These are phyloP conservation scores for Cheirogaleus major DNA, from an alignment of 2,797 vertebrate genomes.

Conservation along the genomic window DNA sequence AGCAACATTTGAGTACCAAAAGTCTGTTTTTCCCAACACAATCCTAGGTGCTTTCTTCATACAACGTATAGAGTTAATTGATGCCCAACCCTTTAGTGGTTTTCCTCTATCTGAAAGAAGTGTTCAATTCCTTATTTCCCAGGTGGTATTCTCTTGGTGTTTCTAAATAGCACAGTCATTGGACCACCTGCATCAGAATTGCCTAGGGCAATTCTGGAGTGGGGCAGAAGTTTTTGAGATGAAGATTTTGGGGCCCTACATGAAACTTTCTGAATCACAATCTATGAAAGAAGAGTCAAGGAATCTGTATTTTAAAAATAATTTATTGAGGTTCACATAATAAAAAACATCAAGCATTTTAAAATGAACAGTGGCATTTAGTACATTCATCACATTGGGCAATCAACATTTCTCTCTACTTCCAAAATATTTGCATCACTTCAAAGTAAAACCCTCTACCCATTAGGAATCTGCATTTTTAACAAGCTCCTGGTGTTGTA, in stretches of 20 bases:
- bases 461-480: neutral
- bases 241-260: neutral
- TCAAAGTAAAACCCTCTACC: neutral
- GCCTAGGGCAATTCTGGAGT: no score
- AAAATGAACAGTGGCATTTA: neutral
- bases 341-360: neutral
- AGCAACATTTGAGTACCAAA: neutral
- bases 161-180: neutral
- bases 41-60: conserved; percentile 73
- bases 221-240: neutral
- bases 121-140: conserved; percentile 79
- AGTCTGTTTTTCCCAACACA: conserved; percentile 14
- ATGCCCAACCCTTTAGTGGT: conserved; percentile 76
- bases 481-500: neutral
- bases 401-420: neutral
- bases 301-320: neutral
- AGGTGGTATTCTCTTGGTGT: conserved; percentile 71
- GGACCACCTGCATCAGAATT: neutral
- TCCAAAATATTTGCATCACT: neutral
- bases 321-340: neutral
- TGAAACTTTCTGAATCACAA: neutral
- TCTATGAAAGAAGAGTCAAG: neutral
- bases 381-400: neutral
- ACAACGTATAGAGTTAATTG: conserved; percentile 77
- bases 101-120: conserved; percentile 70